These are phyloP conservation scores for Endotricha flammealis DNA, from an alignment of 2,888 invertebrate genomes.

Conservation along the genomic window DNA sequence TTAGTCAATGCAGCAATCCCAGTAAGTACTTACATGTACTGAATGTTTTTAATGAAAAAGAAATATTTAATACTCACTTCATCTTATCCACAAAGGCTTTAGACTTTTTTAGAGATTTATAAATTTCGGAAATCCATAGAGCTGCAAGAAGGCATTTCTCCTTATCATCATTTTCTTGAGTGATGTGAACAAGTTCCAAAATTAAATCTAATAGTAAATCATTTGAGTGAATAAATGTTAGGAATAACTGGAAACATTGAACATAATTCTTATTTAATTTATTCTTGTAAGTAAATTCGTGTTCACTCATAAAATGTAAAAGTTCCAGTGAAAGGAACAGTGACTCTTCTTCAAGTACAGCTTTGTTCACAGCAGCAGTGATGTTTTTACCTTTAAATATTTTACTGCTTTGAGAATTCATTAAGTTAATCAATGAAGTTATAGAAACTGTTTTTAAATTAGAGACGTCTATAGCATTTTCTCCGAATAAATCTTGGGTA, in stretches of 20 bases:
- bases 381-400: constrained; percentile 39
- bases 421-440: constrained; percentile 36
- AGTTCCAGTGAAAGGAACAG: constrained; percentile 55
- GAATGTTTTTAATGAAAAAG: no score
- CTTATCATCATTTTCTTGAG: constrained; percentile 36
- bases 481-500: constrained; percentile 50
- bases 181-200: constrained; percentile 56
- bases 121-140: constrained; percentile 75
- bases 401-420: constrained; percentile 43
- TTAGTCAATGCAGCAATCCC: no score
- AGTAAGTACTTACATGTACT: no score
- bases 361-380: constrained; percentile 35
- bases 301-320: constrained; percentile 37
- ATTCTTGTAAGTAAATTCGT: constrained; percentile 32
- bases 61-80: no score
- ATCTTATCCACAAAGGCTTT: constrained; percentile 44
- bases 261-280: constrained; percentile 44
- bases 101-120: constrained; percentile 56
- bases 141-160: constrained; percentile 59
- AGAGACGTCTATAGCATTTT: constrained; percentile 40
- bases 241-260: constrained; percentile 74
- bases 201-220: constrained; percentile 68
- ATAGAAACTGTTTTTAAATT: constrained; percentile 51
- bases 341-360: constrained; percentile 50
- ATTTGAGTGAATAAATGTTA: constrained; percentile 70